These are phyloP conservation scores for Schlechtendalia chinensis DNA, from an alignment of 1,140 invertebrate species.

Conservation along the genomic window DNA sequence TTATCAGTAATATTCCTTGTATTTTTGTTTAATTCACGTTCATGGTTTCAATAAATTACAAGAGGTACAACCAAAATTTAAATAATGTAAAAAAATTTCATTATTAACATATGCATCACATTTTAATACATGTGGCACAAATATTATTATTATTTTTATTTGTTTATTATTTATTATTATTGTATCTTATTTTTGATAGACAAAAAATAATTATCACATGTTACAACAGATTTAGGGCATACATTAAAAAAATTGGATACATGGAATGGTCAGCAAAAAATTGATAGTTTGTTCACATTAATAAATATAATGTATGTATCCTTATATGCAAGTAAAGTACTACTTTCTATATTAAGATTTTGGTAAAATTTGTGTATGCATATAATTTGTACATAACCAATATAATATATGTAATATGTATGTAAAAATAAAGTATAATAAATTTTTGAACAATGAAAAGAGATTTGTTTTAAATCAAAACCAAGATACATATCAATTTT, in stretches of 20 bases:
- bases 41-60: conserved; percentile 16
- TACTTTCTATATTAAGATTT: conserved; percentile 5
- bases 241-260: conserved; percentile 29
- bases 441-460: conserved; percentile 5
- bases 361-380: not conserved
- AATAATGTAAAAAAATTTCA: conserved; percentile 24
- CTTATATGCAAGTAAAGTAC: not conserved
- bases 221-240: conserved; percentile 3
- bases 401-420: conserved; percentile 6
- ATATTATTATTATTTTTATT: not conserved
- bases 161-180: too few relatives aligned
- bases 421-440: conserved; percentile 32
- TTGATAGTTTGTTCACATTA: conserved; percentile 17
- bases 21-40: conserved; percentile 15
- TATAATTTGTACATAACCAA: not conserved
- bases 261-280: conserved; percentile 43
- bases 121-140: conserved; percentile 23
- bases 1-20: conserved; percentile 6
- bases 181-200: conserved; percentile 2
- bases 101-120: conserved; percentile 19
- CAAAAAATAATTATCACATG: conserved; percentile 43
- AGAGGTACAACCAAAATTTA: conserved; percentile 35
- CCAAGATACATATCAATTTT: not conserved
- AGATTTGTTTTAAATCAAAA: not conserved
- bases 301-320: conserved; percentile 21